phyloP scores from a whole-genome alignment of 2,797 vertebrate genomes.

The Botia almorhae region DNA sequence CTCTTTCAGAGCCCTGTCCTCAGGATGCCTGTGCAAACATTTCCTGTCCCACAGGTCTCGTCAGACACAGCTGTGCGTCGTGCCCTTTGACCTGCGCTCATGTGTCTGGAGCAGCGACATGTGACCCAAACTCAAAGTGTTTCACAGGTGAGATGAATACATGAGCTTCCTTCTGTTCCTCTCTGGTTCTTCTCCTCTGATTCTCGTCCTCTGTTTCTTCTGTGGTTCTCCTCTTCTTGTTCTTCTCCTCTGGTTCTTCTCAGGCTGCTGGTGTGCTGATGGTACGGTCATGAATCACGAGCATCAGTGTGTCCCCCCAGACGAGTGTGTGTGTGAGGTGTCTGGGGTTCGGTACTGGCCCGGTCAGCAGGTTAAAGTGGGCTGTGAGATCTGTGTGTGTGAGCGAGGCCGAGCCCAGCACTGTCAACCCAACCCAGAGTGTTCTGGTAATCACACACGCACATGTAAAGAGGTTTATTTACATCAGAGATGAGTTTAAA shows the following conservation, averaged over 20 bases:
- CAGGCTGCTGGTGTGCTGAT: slow-evolving; percentile 89
- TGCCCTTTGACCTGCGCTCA: slow-evolving; percentile 87
- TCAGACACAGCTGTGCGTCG: slow-evolving; percentile 76
- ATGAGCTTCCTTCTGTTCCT: neutral
- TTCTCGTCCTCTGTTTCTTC: too few species aligned
- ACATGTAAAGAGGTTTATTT: neutral
- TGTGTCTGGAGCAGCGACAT: slow-evolving; percentile 71
- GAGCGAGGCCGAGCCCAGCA: slow-evolving; percentile 77
- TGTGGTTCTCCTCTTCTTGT: too few species aligned
- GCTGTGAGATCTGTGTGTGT: slow-evolving; percentile 87
- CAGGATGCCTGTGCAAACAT: slow-evolving; percentile 76
- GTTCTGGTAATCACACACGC: slow-evolving; percentile 73
- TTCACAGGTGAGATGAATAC: slow-evolving; percentile 76
- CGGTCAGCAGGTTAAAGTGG: slow-evolving; percentile 80
- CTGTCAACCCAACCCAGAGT: slow-evolving; percentile 82
- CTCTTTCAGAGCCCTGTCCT: slow-evolving; percentile 77
- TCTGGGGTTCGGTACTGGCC: slow-evolving; percentile 76
- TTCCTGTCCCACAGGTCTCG: slow-evolving; percentile 78
- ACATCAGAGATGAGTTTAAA: neutral
- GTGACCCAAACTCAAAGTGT: slow-evolving; percentile 71
- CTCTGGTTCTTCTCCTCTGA: too few species aligned
- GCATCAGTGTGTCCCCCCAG: slow-evolving; percentile 77
- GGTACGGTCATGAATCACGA: slow-evolving; percentile 79
- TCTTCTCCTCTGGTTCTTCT: neutral
- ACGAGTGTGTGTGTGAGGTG: slow-evolving; percentile 81